Base-by-base conservation (phyloP, 1,140 invertebrate genomes). In the Drosophila athabasca region DNA sequence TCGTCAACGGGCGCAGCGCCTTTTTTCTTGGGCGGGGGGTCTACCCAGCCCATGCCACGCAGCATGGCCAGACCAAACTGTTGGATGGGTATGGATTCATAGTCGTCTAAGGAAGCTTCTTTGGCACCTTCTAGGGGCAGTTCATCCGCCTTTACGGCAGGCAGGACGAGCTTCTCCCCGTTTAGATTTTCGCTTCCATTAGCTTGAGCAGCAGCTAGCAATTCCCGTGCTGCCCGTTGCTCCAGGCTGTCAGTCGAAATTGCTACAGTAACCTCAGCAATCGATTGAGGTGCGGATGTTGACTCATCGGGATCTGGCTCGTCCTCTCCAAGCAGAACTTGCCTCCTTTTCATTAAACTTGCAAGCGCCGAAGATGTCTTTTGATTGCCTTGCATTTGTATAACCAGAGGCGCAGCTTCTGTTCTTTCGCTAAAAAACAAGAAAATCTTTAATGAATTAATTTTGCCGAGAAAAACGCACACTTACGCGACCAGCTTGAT, bases 21-120 rank as follows among this genome's bases (percentile, higher is more conserved):
- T 95, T 95, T 76, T 94, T 96, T 93, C 94, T 94, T 31, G 0
- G 81, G 77, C 93, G 94, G 70, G 13, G 90, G 88, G 52, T 92
- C 91, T 3, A 75, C 94, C 97, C 97, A 99, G 0, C 98, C 98
- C 98, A 99, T 99, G 39, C 98, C 98, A 79, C 97, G 92, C 13
- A 99, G 92, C 95, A 99, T 96, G 5, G 98, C 98, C 79, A 97
- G 72, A 6, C 98, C 98, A 95, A 95, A 99, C 49, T 96, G 94
- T 90, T 95, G 94, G 49, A 99, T 95, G 2, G 98, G 98, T 52
- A 98, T 94, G 76, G 94, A 93, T 83, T 98, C 97, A 93, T 99
- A 99, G 93, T 99, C 97, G 71, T 97, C 96, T 35, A 97, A 87
- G 5, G 95, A 95, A 17, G 96, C 94, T 94, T 95, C 94, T 91